Base-by-base conservation (phyloP, 2,888 invertebrate genomes). In the Macrophya annulata region DNA sequence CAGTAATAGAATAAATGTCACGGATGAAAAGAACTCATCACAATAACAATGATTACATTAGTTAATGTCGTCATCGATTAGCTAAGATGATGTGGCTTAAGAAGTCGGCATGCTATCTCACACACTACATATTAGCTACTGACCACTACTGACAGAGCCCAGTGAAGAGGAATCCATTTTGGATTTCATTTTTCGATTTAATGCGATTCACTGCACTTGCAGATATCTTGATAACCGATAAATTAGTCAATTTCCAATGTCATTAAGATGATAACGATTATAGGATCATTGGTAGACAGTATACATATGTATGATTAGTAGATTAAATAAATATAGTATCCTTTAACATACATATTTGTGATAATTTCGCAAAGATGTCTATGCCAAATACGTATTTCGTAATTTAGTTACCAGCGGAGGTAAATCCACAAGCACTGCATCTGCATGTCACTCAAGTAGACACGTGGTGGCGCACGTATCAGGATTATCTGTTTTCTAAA, bases 171-270 rank as follows among this genome's bases (percentile, higher is more conserved):
- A 21, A 25, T 62, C 62, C 62, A 62, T 62, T 62, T 62, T 62
- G n/a, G 8, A 55, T 62, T 25, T 6, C 10, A 62, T 10, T 21
- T 21, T 62, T 62, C 62, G 10, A 62, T 62, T 62, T 10, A 21
- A 21, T 62, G 21, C 55, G n/a, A n/a, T n/a, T n/a, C n/a, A n/a
- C n/a, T n/a, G n/a, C 25, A 21, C 21, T 62, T 10, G 12, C 62
- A 62, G 62, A 62, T 62, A 62, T 62, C 62, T 25, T 25, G 3
- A 62, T 62, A 21, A 62, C 62, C 62, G 62, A 62, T 62, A 25
- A 62, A 1, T 10, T 12, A 25, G 59, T 62, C 51, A 51, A 6
- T n/a, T 4, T 6, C 5, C 51, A 51, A 51, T 51, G 51, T 51
- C 17, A n/a, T 17, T 51, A 6, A 17, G 6, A 17, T n/a, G 17